phyloP scores from a whole-genome alignment of 2,888 invertebrate genomes.

The Caenorhabditis drosophilae region DNA sequence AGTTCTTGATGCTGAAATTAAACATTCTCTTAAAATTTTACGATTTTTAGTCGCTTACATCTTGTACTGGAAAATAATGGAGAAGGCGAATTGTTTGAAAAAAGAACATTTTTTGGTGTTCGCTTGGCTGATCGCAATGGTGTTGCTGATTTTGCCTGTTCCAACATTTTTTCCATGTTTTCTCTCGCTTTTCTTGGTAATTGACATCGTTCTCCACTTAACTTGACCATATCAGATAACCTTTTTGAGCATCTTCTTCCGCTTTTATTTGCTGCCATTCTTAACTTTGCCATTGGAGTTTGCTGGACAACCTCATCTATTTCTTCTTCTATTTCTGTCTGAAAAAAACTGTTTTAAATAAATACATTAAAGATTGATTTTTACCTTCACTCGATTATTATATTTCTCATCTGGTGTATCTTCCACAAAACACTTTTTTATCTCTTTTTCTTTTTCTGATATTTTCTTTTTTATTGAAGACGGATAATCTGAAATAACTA shows the following conservation, averaged over 20 bases:
- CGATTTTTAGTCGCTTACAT: background rate
- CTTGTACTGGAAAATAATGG: background rate
- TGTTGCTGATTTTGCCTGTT: slow-evolving; percentile 21
- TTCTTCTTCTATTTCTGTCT: slow-evolving; percentile 10
- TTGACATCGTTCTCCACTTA: slow-evolving; percentile 25
- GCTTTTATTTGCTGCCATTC: slow-evolving; percentile 20
- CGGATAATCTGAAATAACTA: background rate
- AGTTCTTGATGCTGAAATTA: slow-evolving; percentile 1
- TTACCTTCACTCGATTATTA: too few relatives aligned
- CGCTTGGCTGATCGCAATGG: slow-evolving; percentile 12
- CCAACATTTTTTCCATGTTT: slow-evolving; percentile 23
- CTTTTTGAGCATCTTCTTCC: slow-evolving; percentile 28
- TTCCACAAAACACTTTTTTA: slow-evolving; percentile 27
- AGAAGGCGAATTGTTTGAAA: slow-evolving; percentile 16
- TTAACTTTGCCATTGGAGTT: slow-evolving; percentile 49
- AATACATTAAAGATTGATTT: too few relatives aligned
- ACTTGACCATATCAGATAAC: slow-evolving; percentile 41
- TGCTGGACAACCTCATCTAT: slow-evolving; percentile 45
- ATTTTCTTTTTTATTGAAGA: background rate
- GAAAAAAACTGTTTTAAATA: too few relatives aligned
- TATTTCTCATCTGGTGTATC: slow-evolving; percentile 54
- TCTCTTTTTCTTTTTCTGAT: background rate
- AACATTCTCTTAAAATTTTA: background rate
- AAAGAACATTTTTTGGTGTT: slow-evolving; percentile 15
- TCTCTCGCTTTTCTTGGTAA: slow-evolving; percentile 21